Conservation (phyloP, 2,113 vertebrate genomes). For the Tetrax tetrax region DNA sequence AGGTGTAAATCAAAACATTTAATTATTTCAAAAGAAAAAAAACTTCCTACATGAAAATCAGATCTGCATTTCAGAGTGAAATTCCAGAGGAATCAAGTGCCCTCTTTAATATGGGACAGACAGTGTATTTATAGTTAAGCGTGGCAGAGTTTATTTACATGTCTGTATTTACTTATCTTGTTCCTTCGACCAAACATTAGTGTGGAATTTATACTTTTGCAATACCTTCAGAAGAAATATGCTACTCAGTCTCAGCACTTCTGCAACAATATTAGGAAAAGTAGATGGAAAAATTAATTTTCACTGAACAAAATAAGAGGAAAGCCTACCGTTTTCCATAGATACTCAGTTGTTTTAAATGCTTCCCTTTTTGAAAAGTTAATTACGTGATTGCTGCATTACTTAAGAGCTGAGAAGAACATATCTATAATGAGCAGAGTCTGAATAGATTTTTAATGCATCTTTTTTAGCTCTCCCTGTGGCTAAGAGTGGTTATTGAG, state of each 20-base stretch:
- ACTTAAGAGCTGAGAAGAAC: conserved; percentile 43
- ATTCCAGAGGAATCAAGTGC: not conserved
- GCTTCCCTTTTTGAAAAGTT: conserved; percentile 26
- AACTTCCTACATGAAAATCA: not conserved
- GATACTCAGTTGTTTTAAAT: conserved; percentile 5
- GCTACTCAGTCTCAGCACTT: not conserved
- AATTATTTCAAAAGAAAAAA: not conserved
- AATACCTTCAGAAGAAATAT: not conserved
- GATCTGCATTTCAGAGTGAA: not conserved
- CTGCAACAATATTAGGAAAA: not conserved
- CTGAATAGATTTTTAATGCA: conserved; percentile 31
- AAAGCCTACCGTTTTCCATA: not conserved
- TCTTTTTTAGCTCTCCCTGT: conserved; percentile 39
- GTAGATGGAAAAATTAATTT: not conserved
- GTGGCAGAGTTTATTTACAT: not conserved
- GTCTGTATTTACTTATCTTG: not conserved
- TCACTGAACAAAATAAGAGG: not conserved
- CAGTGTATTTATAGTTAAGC: not conserved
- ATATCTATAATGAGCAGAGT: conserved; percentile 31
- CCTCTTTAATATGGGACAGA: not conserved
- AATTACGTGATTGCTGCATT: conserved; percentile 54
- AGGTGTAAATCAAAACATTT: not conserved
- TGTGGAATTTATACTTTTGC: not conserved
- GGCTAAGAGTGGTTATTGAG: conserved; percentile 40
- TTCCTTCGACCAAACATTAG: not conserved